A percentile compares a stretch with the other conserved stretches of the same genome.
Conservation (phyloP, 2,113 vertebrate species). For the Anarrhichthys ocellatus region DNA sequence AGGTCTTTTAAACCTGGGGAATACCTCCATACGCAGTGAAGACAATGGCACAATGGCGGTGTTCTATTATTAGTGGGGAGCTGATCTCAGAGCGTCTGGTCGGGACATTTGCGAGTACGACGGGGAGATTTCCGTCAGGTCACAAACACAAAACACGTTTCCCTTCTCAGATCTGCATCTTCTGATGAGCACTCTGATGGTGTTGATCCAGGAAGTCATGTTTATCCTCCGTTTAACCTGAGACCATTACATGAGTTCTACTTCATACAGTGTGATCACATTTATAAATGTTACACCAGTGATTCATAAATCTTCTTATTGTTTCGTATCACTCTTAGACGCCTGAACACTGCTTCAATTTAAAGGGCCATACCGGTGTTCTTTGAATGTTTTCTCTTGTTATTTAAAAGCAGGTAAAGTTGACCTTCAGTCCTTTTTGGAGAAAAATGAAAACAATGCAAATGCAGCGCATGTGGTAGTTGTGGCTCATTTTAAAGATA, state of each 20-base stretch:
- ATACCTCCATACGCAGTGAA: neutral
- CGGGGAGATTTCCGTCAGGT: neutral
- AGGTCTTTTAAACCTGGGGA: constrained; percentile 1
- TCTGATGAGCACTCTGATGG: neutral
- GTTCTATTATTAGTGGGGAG: constrained; percentile 9
- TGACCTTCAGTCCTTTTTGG: neutral
- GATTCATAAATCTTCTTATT: neutral
- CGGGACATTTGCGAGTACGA: neutral
- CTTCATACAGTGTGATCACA: neutral
- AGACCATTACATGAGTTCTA: neutral
- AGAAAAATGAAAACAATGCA: neutral
- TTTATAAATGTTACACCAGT: neutral
- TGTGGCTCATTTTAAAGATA: neutral
- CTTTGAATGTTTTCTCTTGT: neutral
- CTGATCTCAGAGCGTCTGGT: neutral
- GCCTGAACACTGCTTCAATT: neutral
- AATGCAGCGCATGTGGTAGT: neutral
- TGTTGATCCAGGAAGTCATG: neutral
- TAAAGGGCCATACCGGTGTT: neutral
- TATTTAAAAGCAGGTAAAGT: neutral
- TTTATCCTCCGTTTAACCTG: neutral
- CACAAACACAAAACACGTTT: neutral
- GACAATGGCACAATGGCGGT: neutral
- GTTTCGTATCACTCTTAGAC: neutral
- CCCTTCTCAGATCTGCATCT: neutral